Conservation (phyloP, 1,140 invertebrate genomes). For the Trichoplusia ni region DNA sequence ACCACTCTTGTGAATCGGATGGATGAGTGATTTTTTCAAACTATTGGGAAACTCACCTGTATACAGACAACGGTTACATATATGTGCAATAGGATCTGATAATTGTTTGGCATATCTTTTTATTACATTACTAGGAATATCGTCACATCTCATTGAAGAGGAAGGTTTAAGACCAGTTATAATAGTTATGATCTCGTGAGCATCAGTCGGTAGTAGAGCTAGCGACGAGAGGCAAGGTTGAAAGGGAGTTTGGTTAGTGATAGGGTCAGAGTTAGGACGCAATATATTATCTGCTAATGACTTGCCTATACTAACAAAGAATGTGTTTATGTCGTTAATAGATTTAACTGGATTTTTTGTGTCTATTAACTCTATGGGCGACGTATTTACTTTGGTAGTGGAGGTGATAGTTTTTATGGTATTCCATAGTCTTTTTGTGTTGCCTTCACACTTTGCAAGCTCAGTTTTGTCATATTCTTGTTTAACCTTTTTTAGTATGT, state of each 20-base stretch:
- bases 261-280: neutral
- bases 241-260: neutral
- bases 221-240: neutral
- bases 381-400: neutral
- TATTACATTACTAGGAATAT: neutral
- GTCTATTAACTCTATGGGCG: neutral
- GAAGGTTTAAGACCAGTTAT: neutral
- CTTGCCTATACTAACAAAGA: neutral
- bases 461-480: neutral
- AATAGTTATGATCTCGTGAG: neutral
- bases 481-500: neutral
- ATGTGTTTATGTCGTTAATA: neutral
- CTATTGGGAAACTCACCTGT: neutral
- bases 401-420: neutral
- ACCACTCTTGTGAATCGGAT: neutral
- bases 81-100: neutral
- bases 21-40: neutral
- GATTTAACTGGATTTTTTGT: neutral
- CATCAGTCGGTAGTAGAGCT: neutral
- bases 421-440: neutral
- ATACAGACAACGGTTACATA: neutral
- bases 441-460: neutral
- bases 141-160: neutral
- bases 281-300: too few species aligned
- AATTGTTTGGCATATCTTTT: neutral